phyloP scores from a whole-genome alignment of 2,888 invertebrate genomes.

The Heliconius hortense region DNA sequence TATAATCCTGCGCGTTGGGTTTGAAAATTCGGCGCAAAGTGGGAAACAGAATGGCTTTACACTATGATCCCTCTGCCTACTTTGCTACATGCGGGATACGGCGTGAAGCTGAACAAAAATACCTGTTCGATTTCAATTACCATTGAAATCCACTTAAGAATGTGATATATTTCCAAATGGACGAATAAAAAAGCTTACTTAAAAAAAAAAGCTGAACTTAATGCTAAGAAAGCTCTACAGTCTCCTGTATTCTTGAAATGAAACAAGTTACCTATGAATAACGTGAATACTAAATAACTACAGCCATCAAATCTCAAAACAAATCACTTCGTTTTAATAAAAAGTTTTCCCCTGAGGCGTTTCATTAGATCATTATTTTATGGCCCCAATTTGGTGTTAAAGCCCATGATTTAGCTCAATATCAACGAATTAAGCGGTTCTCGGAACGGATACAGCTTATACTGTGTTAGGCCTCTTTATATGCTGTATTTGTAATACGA shows the following conservation, averaged over 20 bases:
- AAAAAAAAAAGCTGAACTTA: no score
- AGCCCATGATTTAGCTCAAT: constrained; percentile 46
- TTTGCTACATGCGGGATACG: no score
- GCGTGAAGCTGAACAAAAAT: neutral
- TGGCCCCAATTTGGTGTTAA: constrained; percentile 65
- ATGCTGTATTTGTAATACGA: constrained; percentile 22
- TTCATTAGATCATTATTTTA: constrained; percentile 69
- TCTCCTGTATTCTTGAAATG: no score
- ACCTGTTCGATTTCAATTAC: no score
- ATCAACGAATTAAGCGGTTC: constrained; percentile 45
- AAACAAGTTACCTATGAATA: no score
- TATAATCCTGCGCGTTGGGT: no score
- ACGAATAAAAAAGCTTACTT: no score
- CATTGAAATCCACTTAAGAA: no score
- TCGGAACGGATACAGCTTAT: constrained; percentile 36
- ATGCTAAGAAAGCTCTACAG: no score
- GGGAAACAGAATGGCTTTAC: neutral
- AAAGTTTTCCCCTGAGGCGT: constrained; percentile 44
- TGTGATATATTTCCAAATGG: no score
- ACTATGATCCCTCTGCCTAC: neutral
- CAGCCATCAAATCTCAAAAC: neutral
- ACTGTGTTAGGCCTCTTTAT: neutral
- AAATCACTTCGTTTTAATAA: constrained; percentile 6
- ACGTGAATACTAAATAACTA: neutral
- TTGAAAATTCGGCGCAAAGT: neutral